phyloP scores from a whole-genome alignment of 2,888 invertebrate species.

The Mythimna lalbum region DNA sequence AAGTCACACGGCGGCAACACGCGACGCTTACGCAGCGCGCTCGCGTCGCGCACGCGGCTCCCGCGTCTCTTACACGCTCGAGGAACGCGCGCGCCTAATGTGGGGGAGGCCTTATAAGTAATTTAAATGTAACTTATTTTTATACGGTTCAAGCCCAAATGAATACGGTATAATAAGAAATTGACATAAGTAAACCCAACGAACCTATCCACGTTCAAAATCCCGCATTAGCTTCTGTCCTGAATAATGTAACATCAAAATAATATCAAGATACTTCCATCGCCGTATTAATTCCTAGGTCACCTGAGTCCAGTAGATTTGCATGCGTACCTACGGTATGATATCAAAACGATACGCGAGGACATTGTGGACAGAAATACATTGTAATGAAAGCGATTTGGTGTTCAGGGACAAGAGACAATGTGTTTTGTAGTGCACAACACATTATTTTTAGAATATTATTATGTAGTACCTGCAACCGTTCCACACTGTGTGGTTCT shows the following conservation, averaged over 20 bases:
- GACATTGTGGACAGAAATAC: constrained; percentile 28
- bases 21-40: too few relatives aligned
- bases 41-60: too few relatives aligned
- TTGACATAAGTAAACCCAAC: too few relatives aligned
- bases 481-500: too few relatives aligned
- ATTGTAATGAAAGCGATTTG: constrained; percentile 51
- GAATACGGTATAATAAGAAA: too few relatives aligned
- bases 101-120: too few relatives aligned
- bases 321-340: constrained; percentile 32
- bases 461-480: too few relatives aligned
- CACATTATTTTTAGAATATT: not conserved
- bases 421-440: not conserved
- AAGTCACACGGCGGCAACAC: too few relatives aligned
- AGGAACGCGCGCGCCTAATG: too few relatives aligned
- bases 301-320: constrained; percentile 37
- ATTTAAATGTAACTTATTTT: too few relatives aligned
- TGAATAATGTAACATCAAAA: constrained; percentile 46
- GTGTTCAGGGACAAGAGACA: constrained; percentile 2
- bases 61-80: too few relatives aligned
- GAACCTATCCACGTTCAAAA: constrained; percentile 9
- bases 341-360: constrained; percentile 4
- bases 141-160: too few relatives aligned
- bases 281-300: constrained; percentile 44
- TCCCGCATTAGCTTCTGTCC: constrained; percentile 26
- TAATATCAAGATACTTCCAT: constrained; percentile 29